Evolutionary conservation across 1,140 invertebrate genomes (phyloP).

Genomic region (Amyelois transitella): DNA sequence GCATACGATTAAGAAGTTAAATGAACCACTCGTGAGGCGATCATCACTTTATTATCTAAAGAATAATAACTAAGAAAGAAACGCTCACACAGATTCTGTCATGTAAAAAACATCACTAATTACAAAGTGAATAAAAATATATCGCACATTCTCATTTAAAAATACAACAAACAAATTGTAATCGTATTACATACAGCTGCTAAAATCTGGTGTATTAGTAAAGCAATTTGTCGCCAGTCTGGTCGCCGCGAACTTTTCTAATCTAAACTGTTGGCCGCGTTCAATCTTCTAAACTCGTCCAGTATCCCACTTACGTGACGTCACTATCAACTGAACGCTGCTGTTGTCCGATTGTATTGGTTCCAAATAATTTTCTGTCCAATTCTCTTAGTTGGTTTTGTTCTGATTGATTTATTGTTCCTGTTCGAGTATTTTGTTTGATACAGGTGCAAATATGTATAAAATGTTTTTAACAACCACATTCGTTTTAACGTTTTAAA

Average conservation of each 20-base stretch:
- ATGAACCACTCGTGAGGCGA: no score
- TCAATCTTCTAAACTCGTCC: conserved; percentile 57
- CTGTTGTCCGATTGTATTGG: background rate
- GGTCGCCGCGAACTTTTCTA: conserved; percentile 60
- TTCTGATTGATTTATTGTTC: background rate
- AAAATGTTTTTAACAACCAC: background rate
- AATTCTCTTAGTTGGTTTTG: background rate
- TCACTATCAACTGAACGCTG: background rate
- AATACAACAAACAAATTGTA: background rate
- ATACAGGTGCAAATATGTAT: background rate
- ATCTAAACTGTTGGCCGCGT: conserved; percentile 62
- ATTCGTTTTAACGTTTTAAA: background rate
- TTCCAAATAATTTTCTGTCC: background rate
- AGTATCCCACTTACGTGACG: conserved; percentile 8
- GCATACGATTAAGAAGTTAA: no score
- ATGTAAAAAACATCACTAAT: no score
- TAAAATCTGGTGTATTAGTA: conserved; percentile 66
- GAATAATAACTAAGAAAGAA: no score
- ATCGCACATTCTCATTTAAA: background rate
- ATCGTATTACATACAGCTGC: background rate
- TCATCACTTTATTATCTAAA: no score
- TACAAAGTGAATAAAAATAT: background rate
- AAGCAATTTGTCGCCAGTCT: conserved; percentile 57
- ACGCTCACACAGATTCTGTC: no score
- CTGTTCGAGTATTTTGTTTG: background rate